Evolutionary conservation across 2,113 vertebrate genomes (phyloP).

Genomic region (pig (Sus scrofa)): DNA sequence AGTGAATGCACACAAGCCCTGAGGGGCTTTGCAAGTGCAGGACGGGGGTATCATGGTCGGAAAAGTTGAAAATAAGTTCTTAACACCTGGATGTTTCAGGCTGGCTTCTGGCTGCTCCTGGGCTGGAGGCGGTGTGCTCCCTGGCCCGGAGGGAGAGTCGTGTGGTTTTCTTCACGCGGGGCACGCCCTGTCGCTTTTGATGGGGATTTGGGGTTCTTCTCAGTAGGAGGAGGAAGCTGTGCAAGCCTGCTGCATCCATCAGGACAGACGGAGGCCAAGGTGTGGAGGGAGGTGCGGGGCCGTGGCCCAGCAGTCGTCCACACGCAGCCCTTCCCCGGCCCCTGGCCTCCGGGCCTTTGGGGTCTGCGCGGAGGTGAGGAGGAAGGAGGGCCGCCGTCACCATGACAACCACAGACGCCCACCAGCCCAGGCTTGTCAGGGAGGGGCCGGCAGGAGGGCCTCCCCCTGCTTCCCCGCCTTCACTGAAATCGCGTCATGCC

Average conservation of each 20-base stretch:
- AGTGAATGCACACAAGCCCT: neutral
- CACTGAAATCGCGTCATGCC: neutral
- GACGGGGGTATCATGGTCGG: neutral
- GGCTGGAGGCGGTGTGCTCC: accelerated
- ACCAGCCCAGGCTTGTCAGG: neutral
- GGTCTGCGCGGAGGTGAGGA: neutral
- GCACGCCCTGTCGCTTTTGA: neutral
- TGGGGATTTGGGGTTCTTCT: neutral
- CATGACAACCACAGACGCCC: neutral
- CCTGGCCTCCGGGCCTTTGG: neutral
- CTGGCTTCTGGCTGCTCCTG: neutral
- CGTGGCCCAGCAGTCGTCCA: neutral
- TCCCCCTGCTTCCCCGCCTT: neutral
- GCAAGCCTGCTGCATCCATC: accelerated
- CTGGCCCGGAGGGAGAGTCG: accelerated
- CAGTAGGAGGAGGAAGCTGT: neutral
- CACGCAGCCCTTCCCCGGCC: neutral
- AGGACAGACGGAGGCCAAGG: neutral
- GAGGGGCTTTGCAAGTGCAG: too few relatives aligned
- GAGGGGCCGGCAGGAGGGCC: neutral
- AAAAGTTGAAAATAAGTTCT: neutral
- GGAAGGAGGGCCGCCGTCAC: neutral
- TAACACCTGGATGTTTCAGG: too few relatives aligned
- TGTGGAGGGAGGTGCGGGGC: neutral
- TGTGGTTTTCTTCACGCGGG: accelerated